Conservation (phyloP, 1,140 invertebrate genomes). For the Cotesia chilonis region DNA sequence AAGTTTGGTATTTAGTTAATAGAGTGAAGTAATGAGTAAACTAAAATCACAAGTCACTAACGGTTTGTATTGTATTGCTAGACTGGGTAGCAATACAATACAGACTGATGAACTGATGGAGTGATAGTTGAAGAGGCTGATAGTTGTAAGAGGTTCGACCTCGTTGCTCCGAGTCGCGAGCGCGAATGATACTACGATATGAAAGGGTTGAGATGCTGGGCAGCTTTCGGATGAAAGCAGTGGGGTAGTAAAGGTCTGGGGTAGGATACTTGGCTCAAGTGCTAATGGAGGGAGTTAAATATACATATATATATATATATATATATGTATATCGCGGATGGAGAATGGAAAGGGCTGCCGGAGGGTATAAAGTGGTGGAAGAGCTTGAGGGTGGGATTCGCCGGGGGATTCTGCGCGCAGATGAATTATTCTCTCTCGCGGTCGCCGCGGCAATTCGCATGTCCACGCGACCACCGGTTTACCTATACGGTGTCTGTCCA, state of each 20-base stretch:
- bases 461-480: slow-evolving; percentile 22
- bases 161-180: slow-evolving; percentile 48
- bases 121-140: background rate
- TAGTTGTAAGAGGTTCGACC: slow-evolving; percentile 15
- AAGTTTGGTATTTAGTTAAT: background rate
- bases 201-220: slow-evolving; percentile 47
- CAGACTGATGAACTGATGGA: slow-evolving; percentile 30
- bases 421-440: slow-evolving; percentile 11
- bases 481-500: slow-evolving; percentile 40
- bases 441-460: slow-evolving; percentile 19
- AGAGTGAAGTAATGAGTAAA: background rate
- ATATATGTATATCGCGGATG: background rate
- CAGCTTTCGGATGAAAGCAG: background rate
- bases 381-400: slow-evolving; percentile 40
- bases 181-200: slow-evolving; percentile 55
- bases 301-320: background rate
- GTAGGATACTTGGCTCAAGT: background rate
- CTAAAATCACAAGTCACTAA: background rate
- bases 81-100: slow-evolving; percentile 4
- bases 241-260: slow-evolving; percentile 16
- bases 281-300: background rate
- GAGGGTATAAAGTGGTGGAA: slow-evolving; percentile 15
- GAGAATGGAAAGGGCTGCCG: slow-evolving; percentile 30
- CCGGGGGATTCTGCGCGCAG: slow-evolving; percentile 49
- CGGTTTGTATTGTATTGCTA: slow-evolving; percentile 11